Evolutionary conservation across 2,797 vertebrate genomes (phyloP).

Genomic region (Trematomus bernacchii): DNA sequence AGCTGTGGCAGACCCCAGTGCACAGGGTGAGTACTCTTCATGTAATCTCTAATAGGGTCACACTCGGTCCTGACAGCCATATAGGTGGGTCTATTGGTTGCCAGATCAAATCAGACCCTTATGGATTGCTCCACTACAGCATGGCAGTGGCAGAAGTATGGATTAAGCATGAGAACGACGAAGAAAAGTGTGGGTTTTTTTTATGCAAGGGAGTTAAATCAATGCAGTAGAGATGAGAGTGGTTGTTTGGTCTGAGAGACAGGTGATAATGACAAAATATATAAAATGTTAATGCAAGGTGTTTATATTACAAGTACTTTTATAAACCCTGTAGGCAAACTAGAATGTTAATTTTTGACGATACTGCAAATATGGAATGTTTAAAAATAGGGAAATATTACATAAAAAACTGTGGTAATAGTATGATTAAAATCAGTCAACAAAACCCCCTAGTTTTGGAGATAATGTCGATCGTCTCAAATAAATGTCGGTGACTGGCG

Average conservation of each 20-base stretch:
- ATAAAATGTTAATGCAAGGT: neutral
- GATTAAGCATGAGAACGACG: constrained; percentile 6
- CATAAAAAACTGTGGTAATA: neutral
- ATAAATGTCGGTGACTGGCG: neutral
- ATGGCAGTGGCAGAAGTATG: constrained; percentile 11
- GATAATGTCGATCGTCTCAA: neutral
- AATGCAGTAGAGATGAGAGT: constrained; percentile 1
- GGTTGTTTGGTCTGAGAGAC: neutral
- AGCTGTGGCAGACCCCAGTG: constrained; percentile 67
- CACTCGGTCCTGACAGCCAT: neutral
- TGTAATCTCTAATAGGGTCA: constrained; percentile 29
- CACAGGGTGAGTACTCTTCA: constrained; percentile 71
- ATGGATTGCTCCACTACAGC: neutral
- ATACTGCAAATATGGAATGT: neutral
- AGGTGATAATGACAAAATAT: neutral
- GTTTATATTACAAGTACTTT: neutral
- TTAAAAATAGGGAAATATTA: neutral
- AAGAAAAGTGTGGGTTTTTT: neutral
- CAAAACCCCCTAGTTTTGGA: neutral
- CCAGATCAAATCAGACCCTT: constrained; percentile 21
- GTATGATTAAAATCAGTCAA: too few relatives aligned
- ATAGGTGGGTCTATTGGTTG: constrained; percentile 22
- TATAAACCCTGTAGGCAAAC: neutral
- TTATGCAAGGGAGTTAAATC: constrained; percentile 1
- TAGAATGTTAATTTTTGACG: neutral